phyloP scores from a whole-genome alignment of 2,797 vertebrate species.

The Sebastes miniatus region DNA sequence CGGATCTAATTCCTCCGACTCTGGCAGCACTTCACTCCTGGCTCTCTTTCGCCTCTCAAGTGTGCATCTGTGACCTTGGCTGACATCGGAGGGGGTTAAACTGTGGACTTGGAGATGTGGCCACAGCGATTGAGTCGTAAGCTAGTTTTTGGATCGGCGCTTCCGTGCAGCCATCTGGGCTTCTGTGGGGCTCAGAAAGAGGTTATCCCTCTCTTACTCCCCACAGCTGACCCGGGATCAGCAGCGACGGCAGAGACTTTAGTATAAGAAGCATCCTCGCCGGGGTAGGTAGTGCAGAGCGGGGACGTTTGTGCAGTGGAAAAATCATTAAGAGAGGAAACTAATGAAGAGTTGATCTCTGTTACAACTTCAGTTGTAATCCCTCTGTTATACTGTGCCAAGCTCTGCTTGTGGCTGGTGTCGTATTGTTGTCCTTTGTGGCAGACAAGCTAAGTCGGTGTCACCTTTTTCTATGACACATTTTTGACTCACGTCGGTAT shows the following conservation, averaged over 20 bases:
- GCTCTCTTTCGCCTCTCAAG: slow-evolving; percentile 68
- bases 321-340: slow-evolving; percentile 45
- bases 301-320: slow-evolving; percentile 29
- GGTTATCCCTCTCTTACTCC: slow-evolving; percentile 73
- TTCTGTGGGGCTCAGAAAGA: slow-evolving; percentile 66
- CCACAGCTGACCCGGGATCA: slow-evolving; percentile 81
- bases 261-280: slow-evolving; percentile 42
- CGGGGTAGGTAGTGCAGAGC: slow-evolving; percentile 37
- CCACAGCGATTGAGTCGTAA: slow-evolving; percentile 74
- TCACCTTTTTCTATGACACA: slow-evolving; percentile 22
- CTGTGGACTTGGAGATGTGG: slow-evolving; percentile 73
- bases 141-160: slow-evolving; percentile 72
- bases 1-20: slow-evolving; percentile 77
- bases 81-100: slow-evolving; percentile 74
- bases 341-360: slow-evolving; percentile 53
- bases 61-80: slow-evolving; percentile 80
- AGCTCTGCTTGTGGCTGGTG: slow-evolving; percentile 16
- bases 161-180: slow-evolving; percentile 74
- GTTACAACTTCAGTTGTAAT: slow-evolving; percentile 42
- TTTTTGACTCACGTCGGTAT: slow-evolving; percentile 13
- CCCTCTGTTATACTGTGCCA: slow-evolving; percentile 26
- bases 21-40: slow-evolving; percentile 75
- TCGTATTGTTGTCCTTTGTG: slow-evolving; percentile 22
- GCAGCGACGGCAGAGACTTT: slow-evolving; percentile 59
- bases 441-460: slow-evolving; percentile 19